Base-by-base conservation (phyloP, 2,888 invertebrate species). In the Steinernema hermaphroditum region DNA sequence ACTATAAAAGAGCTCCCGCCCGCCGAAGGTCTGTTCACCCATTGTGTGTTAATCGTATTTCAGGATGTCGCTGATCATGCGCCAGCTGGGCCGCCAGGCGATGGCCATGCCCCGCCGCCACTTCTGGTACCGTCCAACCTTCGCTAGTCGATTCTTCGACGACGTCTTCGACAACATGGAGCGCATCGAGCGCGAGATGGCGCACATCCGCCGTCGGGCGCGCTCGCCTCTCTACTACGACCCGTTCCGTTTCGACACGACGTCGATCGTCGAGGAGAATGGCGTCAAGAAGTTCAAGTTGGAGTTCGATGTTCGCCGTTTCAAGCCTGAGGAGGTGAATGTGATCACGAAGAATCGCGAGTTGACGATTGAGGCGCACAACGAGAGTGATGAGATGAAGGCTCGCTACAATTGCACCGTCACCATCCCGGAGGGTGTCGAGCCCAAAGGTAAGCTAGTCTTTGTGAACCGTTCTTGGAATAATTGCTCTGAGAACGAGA, bases 251-350 rank as follows among this genome's bases (percentile, higher is more conserved):
- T 32, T 62, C 16, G 62, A 62, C 34, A 32, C 37, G 6, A 37
- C 37, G 4, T 37, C 80, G n/a, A 80, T 80, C 71, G 76, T 80
- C 57, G 79, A 81, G 49, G 80, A 80, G 44, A 70, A 80, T 46
- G 80, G 80, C 32, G 50, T 72, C 27, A 79, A 79, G 50, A 80
- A 80, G 75, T 80, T 80, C 76, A 77, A 77, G 49, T 68, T 80
- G 14, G 75, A 77, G 24, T 81, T 80, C 34, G 80, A 80, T 49
- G 78, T 81, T 2, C 77, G 77, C n/a, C 76, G 76, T 14, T 80
- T 80, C 75, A 77, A 76, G 71, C 79, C 79, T 8, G 79, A 79
- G 43, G 79, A 80, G 22, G 77, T 77, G 22, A 75, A 74, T 41
- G 75, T 75, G 1, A 68, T 75, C 70, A 46, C 74, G 8, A 69